Percentiles rank a stretch among this genome's conserved stretches.
phyloP scores from a whole-genome alignment of 2,888 invertebrate genomes.

The Acronicta leporina region DNA sequence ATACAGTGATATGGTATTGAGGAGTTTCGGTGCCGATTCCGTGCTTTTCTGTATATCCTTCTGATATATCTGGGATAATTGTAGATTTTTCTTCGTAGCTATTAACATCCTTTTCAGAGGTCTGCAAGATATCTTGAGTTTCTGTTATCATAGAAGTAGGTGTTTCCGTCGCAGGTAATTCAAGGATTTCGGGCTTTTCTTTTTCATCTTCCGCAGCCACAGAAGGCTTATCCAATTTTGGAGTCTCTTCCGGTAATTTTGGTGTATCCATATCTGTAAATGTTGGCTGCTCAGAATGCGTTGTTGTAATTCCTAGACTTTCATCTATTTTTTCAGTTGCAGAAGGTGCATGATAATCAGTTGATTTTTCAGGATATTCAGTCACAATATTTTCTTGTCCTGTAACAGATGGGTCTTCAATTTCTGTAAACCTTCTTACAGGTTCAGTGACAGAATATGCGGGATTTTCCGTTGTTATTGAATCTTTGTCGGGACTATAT shows the following conservation, averaged over 20 bases:
- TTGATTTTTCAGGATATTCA: conserved; percentile 31
- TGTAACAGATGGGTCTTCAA: conserved; percentile 37
- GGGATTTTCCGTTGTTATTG: conserved; percentile 30
- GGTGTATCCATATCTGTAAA: conserved; percentile 26
- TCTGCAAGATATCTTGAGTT: conserved; percentile 15
- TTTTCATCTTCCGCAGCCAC: conserved; percentile 21
- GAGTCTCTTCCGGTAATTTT: conserved; percentile 17
- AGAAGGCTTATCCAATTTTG: conserved; percentile 28
- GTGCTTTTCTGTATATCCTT: conserved; percentile 25
- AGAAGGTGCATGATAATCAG: conserved; percentile 24
- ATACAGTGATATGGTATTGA: conserved; percentile 17
- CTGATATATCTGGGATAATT: conserved; percentile 15
- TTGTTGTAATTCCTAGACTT: conserved; percentile 7
- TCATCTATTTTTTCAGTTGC: conserved; percentile 30
- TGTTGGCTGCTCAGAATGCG: conserved; percentile 32
- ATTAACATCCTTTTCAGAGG: conserved; percentile 17
- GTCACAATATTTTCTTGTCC: conserved; percentile 30
- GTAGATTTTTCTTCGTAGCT: conserved; percentile 35
- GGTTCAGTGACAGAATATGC: conserved; percentile 37
- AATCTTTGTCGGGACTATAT: conserved; percentile 26
- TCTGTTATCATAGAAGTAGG: conserved; percentile 27
- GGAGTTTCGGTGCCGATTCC: conserved; percentile 21
- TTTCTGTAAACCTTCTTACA: conserved; percentile 38
- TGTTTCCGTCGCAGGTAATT: conserved; percentile 25
- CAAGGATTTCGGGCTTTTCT: conserved; percentile 18